Base-by-base conservation (phyloP, 2,113 vertebrate species). In the Rhombomys opimus region DNA sequence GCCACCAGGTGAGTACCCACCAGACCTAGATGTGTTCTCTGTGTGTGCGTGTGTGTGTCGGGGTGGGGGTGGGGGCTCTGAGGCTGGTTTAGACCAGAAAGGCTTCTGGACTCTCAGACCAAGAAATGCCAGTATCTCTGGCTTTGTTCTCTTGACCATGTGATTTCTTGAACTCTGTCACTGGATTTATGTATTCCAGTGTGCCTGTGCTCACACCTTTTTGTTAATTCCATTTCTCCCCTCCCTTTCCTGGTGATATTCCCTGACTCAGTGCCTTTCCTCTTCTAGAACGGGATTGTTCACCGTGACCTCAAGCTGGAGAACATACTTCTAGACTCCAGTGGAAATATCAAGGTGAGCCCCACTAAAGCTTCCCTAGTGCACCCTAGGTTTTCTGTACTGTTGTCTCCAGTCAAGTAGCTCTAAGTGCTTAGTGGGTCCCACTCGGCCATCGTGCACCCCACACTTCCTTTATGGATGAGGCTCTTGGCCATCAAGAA, bases 271-370 rank as follows among this genome's bases (percentile, higher is more conserved):
- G 54, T 54, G 82, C 70, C 27, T 70, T 92, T 70, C 2, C 2
- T 87, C 94, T 95, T 96, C 2, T 96, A 99, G 99, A 99, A 99
- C 1, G 99, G 99, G 68, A 98, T 99, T 17, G 99, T 99, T 1
- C 99, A 99, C 98, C 98, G 99, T 6, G 99, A 99, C 97, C 99
- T 99, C 98, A 99, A 99, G 97, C 98, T 99, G 97, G 99, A 99
- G 98, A 99, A 99, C 98, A 99, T 99, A 98, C 99, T 99, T 89
- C 98, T 99, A 9, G 99, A 99, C 38, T 98, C 98, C 13, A 99
- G 98, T 0, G 99, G 99, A 54, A 99, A 99, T 90, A 99, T 99
- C 92, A 99, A 99, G 99, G 99, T 99, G 98, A 98, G 98, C 32
- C 78, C 41, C 59, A 20, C 41, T 85, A 20, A 73, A 30, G 15